Base-by-base conservation (phyloP, 2,888 invertebrate genomes). In the Phorcus lineatus region DNA sequence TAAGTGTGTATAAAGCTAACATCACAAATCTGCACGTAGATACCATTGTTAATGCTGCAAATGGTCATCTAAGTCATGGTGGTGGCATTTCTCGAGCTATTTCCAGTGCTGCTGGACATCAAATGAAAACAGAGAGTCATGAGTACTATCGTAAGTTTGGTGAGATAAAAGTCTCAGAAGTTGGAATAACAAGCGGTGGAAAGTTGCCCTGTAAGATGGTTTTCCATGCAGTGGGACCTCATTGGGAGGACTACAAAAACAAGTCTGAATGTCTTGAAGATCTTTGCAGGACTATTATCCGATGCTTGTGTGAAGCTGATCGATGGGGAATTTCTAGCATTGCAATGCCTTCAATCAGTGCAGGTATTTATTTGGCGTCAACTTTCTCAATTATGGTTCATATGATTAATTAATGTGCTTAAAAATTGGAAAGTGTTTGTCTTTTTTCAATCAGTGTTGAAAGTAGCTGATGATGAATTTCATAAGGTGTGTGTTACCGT, bases 11-110 rank as follows among this genome's bases (percentile, higher is more conserved):
- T 24, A 52, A 84, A 47, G 87, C 86, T 3, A 86, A 88, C 80
- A 86, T 89, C 1, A 83, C 87, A 1, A 53, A 81, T 40, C 74
- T 86, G 47, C 78, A 79, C 0, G 85, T 84, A 53, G 89, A 89
- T 81, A 89, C 82, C 2, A 82, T 90, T 28, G 88, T 89, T 11
- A 90, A 88, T 84, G 87, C 89, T 24, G 89, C 89, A 31, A 87
- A 89, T 82, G 80, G 80, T 55, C 82, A 82, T 24, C 79, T 90
- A 16, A 81, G 84, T 54, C 89, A 90, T 81, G 76, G 80, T 53
- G 87, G 88, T 19, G 90, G 90, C 13, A 77, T 90, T 17, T 88
- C 90, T 0, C 82, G 84, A 80, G 84, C 84, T 53, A 82, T 90
- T 28, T 82, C 85, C 3, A 54, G 81, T 55, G 86, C 86, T 84